Base-by-base conservation (phyloP, 2,797 vertebrate genomes). In the Ambastaia sidthimunki region DNA sequence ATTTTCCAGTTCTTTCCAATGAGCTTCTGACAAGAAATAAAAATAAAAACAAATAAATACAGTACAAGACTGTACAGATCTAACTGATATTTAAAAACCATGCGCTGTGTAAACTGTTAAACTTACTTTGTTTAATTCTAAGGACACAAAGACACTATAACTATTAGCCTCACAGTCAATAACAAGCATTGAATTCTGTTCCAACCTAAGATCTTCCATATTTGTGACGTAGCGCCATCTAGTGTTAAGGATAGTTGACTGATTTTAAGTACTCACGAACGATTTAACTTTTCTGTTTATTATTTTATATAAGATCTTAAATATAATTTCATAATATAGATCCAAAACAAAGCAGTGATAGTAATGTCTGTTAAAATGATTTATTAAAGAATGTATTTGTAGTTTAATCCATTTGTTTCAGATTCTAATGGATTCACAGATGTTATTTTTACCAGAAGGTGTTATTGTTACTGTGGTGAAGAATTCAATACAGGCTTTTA, bases 151-250 rank as follows among this genome's bases (percentile, higher is more conserved):
- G 0, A 7, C 16, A 5, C 28, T 11, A 48, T n/a, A 50, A 19
- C 41, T 16, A 50, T 28, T 31, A 48, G 59, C 5, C 0, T 25
- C 31, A 23, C 13, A 9, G 5, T 5, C n/a, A 50, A 50, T 54
- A 19, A 54, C 19, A n/a, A 2, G 2, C 7, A n/a, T 15, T 16
- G 5, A 62, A 62, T 28, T 5, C 23, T 62, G 21, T 37, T 37
- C 34, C 34, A 37, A 5, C 34, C 34, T 37, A 37, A 37, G 23
- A 4, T 15, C 16, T 44, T 21, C 37, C 18, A 28, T 28, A 13
- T 18, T 28, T 34, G 65, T 59, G 41, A 60, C 23, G 48, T 41
- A 69, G 13, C n/a, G 21, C 37, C 66, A 77, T 18, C 75, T 69
- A 69, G 7, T 28, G 65, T 18, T 60, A 15, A 34, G 31, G 0